Evolutionary conservation across 37 sponge, comb jelly and placozoan genomes (phyloP), one percentile per base, ranked within the genome.

Genomic region (Crambe crambe): DNA sequence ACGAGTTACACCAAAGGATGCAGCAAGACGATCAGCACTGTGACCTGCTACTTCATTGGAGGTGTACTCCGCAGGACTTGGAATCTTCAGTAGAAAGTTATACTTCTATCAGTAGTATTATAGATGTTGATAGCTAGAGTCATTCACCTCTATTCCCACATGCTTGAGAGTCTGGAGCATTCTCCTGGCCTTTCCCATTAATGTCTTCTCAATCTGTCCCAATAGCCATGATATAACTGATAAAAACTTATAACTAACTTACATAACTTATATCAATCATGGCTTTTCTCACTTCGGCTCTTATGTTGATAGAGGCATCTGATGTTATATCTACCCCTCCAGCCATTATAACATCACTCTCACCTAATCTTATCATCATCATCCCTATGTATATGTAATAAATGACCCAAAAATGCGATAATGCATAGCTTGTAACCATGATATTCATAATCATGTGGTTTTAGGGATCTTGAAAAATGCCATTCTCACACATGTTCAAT

Each of bases 241-340:
- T 25, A 44, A 12, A 26, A 9, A 40, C 58, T 6, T 4, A 70
- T 35, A 10, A 18, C 25, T 44, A 10, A 37, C 37, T 20, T 21
- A 91, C 89, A 72, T 84, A 90, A 78, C 93, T 93, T 58, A 91
- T 65, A 58, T 66, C 69, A 58, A 98, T 79, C 36, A 98, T 83
- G 20, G 70, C 75, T 69, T 90, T 93, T 68, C 99, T 75, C 63
- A 98, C 25, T 9, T 85, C 85, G 23, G 96, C 76, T 12, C 92
- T 85, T 30, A 98, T 69, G 2, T 94, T 65, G 64, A 98, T 96
- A 0, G 99, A 97, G 3, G 96, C 97, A 80, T 98, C 99, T 41
- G 96, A 96, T 92, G 93, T 93, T 67, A 89, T 80, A 75, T 98
- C 99, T 68, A 96, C 97, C 1, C 99, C 99, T n/a, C 99, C 99